Evolutionary conservation across 2,888 invertebrate genomes (phyloP), one percentile per base, ranked within the genome.

Genomic region (Koerneria pararmatus): DNA sequence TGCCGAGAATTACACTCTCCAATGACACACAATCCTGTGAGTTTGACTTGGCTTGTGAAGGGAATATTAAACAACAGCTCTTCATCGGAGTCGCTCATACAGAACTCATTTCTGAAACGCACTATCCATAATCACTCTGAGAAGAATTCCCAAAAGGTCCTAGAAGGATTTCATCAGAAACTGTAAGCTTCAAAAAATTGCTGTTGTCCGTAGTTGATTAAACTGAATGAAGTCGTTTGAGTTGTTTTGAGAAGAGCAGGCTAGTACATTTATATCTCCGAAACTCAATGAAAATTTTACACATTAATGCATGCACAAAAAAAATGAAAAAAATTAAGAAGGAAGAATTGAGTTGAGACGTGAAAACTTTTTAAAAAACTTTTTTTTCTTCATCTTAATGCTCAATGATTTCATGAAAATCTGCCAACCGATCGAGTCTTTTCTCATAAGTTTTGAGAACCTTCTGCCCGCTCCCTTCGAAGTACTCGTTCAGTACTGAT

Each of bases 21-120:
- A 75, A 91, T 88, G 63, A 98, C 86, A 77, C 92, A 91, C 51
- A 98, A 89, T 11, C 95, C 95, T 86, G 95, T 95, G 60, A 98
- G 86, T 85, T 95, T 95, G 1, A 98, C 88, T 86, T 91, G 92
- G n/a, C 74, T 70, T 27, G 93, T 92, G 84, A 98, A 98, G 87
- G 95, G 95, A 80, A 97, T 92, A 84, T 95, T 95, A 83, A 98
- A 93, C 2, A 98, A 86, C 3, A 98, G 86, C 85, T 98, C 97
- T 85, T 92, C 91, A 86, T 97, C 97, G 1, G 89, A 90, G 88
- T 97, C 97, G 86, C 95, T 95, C 85, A 93, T 91, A 0, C 97
- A 95, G 66, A 65, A 82, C 22, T 69, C 48, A 1, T 68, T 67
- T 59, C 82, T 79, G 67, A 48, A 67, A 48, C n/a, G n/a, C n/a